Evolutionary conservation across 1,140 invertebrate species (phyloP), one percentile per base, ranked within the genome.

Genomic region (Pseudomyrmex flavicornis): DNA sequence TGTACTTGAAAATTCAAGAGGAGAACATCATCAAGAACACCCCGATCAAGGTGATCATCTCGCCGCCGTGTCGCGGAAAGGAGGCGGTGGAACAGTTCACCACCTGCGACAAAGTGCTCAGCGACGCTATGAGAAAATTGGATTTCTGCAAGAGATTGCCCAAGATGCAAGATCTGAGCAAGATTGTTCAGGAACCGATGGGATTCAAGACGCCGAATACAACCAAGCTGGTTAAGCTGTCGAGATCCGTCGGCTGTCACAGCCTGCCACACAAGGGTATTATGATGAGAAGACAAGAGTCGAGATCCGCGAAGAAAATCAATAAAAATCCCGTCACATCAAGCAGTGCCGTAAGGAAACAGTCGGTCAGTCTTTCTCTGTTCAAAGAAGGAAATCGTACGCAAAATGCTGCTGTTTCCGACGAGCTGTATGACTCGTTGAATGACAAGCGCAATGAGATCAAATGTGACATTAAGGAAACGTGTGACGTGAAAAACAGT

Each of bases 61-160:
- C 88, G 1, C 86, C 89, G 10, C 87, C 76, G 56, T 73, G 59
- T 8, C 88, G 84, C 15, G 84, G 84, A 26, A 87, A 83, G 44
- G 89, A 89, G 22, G 87, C 91, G 13, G 83, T 83, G 4, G 35
- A n/a, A 20, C 65, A n/a, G 10, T 26, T 4, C 83, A 86, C 63
- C 1, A 93, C 91, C 4, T 90, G 91, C 20, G 89, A 93, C 2
- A 83, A 92, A 35, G 82, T 91, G 13, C 70, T 93, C 0, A 74
- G 65, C 0, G 89, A 91, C 46, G 90, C 90, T 2, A 83, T 91
- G 69, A 85, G 56, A 13, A 88, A 88, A 20, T 86, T 92, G 5
- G 85, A 92, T 2, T 10, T 93, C 4, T 90, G 87, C 9, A 20
- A 85, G 26, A 89, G 83, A 12, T 79, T 52, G 1, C 65, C 13